Evolutionary conservation across 2,113 vertebrate species (phyloP).

Genomic region (Tupaia chinensis): DNA sequence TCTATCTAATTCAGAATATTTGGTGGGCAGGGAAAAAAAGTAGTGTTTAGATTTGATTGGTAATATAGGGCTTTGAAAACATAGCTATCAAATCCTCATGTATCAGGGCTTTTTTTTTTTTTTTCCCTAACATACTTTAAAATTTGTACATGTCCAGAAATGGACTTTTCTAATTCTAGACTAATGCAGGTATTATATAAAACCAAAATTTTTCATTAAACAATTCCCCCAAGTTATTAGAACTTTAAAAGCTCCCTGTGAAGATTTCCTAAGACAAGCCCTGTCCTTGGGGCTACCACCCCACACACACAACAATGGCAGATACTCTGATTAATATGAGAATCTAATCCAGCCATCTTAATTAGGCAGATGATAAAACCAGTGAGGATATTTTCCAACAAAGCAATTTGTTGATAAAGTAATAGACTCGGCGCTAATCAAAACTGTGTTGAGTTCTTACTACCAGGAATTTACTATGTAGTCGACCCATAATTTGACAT

Average conservation of each 20-base stretch:
- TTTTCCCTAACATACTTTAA: not conserved
- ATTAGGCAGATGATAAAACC: not conserved
- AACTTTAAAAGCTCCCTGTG: not conserved
- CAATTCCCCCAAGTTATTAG: not conserved
- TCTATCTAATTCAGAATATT: not conserved
- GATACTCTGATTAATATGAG: not conserved
- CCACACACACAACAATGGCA: not conserved
- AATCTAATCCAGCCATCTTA: not conserved
- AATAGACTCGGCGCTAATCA: not conserved
- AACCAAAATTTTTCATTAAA: not conserved
- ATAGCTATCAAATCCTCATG: not conserved
- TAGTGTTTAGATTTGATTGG: not conserved
- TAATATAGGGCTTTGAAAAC: not conserved
- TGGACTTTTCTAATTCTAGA: not conserved
- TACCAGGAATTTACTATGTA: not conserved
- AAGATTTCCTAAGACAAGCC: not conserved
- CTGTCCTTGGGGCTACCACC: not conserved
- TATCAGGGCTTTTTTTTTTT: conserved; percentile 14
- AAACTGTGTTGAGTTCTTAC: not conserved
- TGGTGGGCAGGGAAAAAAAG: not conserved
- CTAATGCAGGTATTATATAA: not conserved
- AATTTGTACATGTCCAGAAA: not conserved
- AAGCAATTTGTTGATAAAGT: not conserved
- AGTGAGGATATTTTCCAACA: not conserved
- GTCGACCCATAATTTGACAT: not conserved